These are phyloP conservation scores for Berghia stephanieae DNA, from an alignment of 1,140 invertebrate genomes.

Conservation along the genomic window DNA sequence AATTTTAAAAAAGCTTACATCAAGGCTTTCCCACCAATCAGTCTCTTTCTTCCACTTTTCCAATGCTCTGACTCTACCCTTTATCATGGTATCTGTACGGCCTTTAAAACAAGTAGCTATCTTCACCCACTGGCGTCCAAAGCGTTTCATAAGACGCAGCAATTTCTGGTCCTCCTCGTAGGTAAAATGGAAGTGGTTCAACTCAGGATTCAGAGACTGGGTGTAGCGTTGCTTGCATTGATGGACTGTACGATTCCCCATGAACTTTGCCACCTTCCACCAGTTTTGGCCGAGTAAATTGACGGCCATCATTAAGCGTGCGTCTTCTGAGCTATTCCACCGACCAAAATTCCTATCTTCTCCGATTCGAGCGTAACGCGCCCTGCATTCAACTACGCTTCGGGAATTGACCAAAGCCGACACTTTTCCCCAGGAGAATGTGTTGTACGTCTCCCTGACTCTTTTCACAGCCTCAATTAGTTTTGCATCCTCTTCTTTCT, in stretches of 20 bases:
- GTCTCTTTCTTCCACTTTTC: conserved; percentile 45
- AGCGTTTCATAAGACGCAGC: conserved; percentile 27
- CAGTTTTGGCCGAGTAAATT: conserved; percentile 53
- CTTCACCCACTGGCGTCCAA: conserved; percentile 47
- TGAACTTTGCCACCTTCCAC: conserved; percentile 46
- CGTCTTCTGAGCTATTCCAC: conserved; percentile 62
- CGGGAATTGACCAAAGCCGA: conserved; percentile 59
- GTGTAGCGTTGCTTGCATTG: conserved; percentile 56
- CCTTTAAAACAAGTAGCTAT: conserved; percentile 48
- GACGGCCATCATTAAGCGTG: conserved; percentile 48
- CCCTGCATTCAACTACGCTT: conserved; percentile 49
- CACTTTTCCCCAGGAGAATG: conserved; percentile 39
- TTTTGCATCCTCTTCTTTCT: conserved; percentile 58
- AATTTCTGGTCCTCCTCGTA: conserved; percentile 56
- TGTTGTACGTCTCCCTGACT: conserved; percentile 22
- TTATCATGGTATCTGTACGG: conserved; percentile 50
- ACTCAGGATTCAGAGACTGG: neutral
- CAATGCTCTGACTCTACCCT: conserved; percentile 40
- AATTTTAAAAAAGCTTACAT: conserved; percentile 36
- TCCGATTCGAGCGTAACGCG: conserved; percentile 52
- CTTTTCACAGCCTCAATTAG: conserved; percentile 52
- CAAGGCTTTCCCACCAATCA: conserved; percentile 42
- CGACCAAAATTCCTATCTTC: conserved; percentile 46
- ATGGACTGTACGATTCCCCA: conserved; percentile 45
- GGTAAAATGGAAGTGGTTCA: conserved; percentile 43